Percentiles rank a stretch among this genome's conserved stretches.
phyloP scores from a whole-genome alignment of 2,888 invertebrate genomes.

The Lasiommata megera region DNA sequence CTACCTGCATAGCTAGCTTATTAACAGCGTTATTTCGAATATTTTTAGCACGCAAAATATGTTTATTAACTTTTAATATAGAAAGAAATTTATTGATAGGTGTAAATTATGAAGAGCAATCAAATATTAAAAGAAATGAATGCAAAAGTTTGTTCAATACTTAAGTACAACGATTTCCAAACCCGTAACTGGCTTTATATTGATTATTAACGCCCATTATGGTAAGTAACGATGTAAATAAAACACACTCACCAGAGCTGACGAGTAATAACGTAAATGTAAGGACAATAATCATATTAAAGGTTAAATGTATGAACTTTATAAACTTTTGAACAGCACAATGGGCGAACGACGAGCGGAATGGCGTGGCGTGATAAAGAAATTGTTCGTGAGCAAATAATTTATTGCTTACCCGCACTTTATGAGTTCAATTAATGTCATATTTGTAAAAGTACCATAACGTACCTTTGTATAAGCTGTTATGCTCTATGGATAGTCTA shows the following conservation, averaged over 20 bases:
- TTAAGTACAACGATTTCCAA: neutral
- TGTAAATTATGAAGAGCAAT: neutral
- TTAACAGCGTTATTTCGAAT: neutral
- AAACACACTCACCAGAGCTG: constrained; percentile 40
- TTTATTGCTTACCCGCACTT: constrained; percentile 8
- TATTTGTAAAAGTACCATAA: too few species aligned
- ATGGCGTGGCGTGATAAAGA: neutral
- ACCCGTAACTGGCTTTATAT: neutral
- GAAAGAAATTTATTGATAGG: neutral
- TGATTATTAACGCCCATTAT: constrained; percentile 1
- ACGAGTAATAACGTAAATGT: constrained; percentile 38
- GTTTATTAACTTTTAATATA: neutral
- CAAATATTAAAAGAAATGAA: neutral
- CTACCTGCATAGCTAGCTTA: too few species aligned
- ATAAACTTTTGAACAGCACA: neutral
- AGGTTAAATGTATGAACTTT: constrained; percentile 2
- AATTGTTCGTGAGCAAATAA: neutral
- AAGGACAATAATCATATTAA: constrained; percentile 36
- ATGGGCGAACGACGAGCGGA: neutral
- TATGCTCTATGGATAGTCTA: too few species aligned
- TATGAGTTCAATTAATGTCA: neutral
- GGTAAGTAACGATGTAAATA: neutral
- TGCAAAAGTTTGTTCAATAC: neutral
- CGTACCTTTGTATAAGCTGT: too few species aligned
- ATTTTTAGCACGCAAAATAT: neutral